phyloP scores from a whole-genome alignment of 2,888 invertebrate genomes.

The Drosophila percnosoma region DNA sequence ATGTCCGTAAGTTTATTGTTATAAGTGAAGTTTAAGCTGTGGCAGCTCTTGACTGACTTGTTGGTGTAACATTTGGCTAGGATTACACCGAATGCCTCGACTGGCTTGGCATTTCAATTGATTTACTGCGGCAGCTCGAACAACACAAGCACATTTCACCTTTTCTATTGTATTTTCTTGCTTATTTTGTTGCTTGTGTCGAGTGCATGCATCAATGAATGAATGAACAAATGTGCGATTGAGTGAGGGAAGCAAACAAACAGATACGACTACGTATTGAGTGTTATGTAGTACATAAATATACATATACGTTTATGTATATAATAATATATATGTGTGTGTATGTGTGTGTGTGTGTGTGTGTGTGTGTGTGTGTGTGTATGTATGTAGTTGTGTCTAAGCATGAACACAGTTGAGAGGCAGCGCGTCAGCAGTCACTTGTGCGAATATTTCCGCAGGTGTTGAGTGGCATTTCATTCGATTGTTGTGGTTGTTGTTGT shows the following conservation, averaged over 20 bases:
- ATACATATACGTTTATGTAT: background rate
- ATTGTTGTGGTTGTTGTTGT: constrained; percentile 51
- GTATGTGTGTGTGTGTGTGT: background rate
- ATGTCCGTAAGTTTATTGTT: constrained; percentile 21
- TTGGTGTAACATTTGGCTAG: constrained; percentile 36
- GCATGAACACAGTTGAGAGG: constrained; percentile 49
- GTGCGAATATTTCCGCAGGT: constrained; percentile 78
- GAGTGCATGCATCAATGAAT: constrained; percentile 60
- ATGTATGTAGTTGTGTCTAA: constrained; percentile 18
- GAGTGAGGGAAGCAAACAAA: constrained; percentile 35
- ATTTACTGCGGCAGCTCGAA: constrained; percentile 61
- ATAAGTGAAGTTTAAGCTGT: constrained; percentile 32
- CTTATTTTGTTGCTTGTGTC: constrained; percentile 28
- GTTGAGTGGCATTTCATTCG: constrained; percentile 77
- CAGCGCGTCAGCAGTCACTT: constrained; percentile 63
- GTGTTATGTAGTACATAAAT: constrained; percentile 12
- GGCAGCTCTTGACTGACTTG: constrained; percentile 25
- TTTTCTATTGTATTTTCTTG: constrained; percentile 59
- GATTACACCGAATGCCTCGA: constrained; percentile 41
- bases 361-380: constrained; percentile 1
- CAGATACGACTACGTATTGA: constrained; percentile 27
- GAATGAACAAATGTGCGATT: constrained; percentile 57
- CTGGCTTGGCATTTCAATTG: constrained; percentile 73
- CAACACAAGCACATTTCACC: constrained; percentile 61
- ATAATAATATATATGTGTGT: constrained; percentile 1